These are phyloP conservation scores for Menura novaehollandiae DNA, from an alignment of 2,113 vertebrate species.

Conservation along the genomic window DNA sequence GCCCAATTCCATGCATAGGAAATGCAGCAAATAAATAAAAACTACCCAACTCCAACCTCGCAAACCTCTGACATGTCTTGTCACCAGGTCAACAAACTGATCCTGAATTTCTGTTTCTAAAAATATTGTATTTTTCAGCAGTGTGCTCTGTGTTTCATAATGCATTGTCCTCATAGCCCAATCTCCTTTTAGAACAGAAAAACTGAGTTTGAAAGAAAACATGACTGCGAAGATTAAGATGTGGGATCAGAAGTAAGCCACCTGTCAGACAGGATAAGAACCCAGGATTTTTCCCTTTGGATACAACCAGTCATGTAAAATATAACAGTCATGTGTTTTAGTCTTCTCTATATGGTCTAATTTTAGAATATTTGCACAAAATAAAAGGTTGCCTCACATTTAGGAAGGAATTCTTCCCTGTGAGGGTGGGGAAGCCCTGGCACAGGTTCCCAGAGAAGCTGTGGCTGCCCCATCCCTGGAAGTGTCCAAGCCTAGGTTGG, in stretches of 20 bases:
- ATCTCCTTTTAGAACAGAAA: background rate
- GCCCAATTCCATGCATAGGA: background rate
- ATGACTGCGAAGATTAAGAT: background rate
- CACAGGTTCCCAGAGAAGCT: background rate
- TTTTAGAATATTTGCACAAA: background rate
- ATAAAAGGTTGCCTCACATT: background rate
- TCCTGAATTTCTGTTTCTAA: background rate
- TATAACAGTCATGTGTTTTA: background rate
- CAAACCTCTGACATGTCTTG: background rate
- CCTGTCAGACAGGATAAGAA: slow-evolving; percentile 41
- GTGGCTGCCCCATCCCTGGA: background rate
- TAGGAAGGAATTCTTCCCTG: background rate
- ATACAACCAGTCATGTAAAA: slow-evolving; percentile 3
- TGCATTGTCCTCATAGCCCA: background rate
- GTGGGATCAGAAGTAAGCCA: slow-evolving; percentile 49
- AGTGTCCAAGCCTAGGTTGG: background rate
- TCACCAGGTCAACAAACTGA: background rate
- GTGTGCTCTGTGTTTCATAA: background rate
- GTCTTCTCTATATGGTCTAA: background rate
- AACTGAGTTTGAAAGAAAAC: slow-evolving; percentile 15
- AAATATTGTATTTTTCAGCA: background rate
- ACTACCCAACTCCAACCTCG: background rate
- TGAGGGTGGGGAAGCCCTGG: background rate
- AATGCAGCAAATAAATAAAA: background rate
- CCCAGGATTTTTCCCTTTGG: background rate